phyloP scores from a whole-genome alignment of 2,888 invertebrate genomes.

The Amphipyra berbera region DNA sequence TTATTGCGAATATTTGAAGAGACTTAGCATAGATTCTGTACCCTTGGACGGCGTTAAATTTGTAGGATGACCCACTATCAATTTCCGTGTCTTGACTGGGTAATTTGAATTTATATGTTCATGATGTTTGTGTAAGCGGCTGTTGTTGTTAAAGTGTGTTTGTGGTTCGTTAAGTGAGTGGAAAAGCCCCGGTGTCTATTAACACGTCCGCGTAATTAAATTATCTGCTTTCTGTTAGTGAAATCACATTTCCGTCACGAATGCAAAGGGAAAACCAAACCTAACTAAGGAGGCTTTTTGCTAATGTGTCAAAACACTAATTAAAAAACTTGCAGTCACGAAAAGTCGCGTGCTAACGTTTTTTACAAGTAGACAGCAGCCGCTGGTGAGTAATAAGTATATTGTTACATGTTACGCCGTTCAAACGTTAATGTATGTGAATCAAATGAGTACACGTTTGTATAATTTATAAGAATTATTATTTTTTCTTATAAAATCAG shows the following conservation, averaged over 20 bases:
- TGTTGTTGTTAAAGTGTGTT: constrained; percentile 26
- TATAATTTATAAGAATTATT: too few relatives aligned
- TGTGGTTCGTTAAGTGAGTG: constrained; percentile 51
- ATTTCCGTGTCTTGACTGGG: constrained; percentile 22
- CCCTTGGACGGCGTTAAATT: constrained; percentile 33
- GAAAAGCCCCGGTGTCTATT: constrained; percentile 54
- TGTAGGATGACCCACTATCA: constrained; percentile 36
- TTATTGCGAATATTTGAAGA: constrained; percentile 34
- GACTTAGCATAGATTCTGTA: constrained; percentile 16
- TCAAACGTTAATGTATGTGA: constrained; percentile 19
- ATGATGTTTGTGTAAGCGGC: constrained; percentile 37
- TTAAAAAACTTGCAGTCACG: constrained; percentile 68
- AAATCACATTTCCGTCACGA: constrained; percentile 58
- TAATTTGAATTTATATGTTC: constrained; percentile 45
- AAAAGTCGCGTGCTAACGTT: constrained; percentile 64
- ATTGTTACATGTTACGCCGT: constrained; percentile 35
- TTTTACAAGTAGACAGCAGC: constrained; percentile 48
- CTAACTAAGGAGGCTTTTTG: constrained; percentile 63
- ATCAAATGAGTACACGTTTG: constrained; percentile 13
- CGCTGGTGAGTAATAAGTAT: constrained; percentile 31
- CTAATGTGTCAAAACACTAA: constrained; percentile 69
- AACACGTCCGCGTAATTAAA: constrained; percentile 60
- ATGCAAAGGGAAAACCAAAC: constrained; percentile 60
- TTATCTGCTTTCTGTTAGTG: constrained; percentile 66
- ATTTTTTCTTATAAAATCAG: too few relatives aligned